Evolutionary conservation across 1,140 invertebrate species (phyloP), one percentile per base, ranked within the genome.

Genomic region (Ectropis grisescens): DNA sequence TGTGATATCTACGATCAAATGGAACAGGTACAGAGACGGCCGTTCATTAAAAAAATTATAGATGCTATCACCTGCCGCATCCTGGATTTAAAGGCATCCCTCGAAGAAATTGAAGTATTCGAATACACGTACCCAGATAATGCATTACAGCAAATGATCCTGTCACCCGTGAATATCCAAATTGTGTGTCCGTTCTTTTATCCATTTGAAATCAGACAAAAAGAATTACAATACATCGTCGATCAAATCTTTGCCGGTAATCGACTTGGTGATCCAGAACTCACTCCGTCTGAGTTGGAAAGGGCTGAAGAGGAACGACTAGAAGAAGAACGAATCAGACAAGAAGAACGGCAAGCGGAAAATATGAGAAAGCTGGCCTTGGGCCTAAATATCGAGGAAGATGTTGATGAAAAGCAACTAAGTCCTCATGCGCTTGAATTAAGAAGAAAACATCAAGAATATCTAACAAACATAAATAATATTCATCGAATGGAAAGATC

Each of bases 1-100:
- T 81, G 76, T 34, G 76, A 78, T 10, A 66, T 57, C 15, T 81
- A 81, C 26, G 76, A 81, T 38, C 70, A 78, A 49, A 78, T 76
- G 71, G 54, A 57, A 42, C 76, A 81, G 55, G 58, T 70, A 3
- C 75, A 81, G 56, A 52, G 71, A 33, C 38, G 71, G 29, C 58
- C 62, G 1, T 74, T 47, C 29, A 70, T 81, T 10, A 58, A 53
- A 33, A 59, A 56, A 40, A 47, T 80, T 11, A 72, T 80, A 26
- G 72, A 80, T 34, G 52, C 66, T 6, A 13, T 78, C 9, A 72
- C 70, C 2, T 78, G 75, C 33, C 52, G 75, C 1, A 37, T 80
- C 15, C 35, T 75, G 2, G 75, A 80, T 41, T 25, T 78, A 2
- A 78, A 80, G 52, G 24, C 26, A 10, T 56, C 55, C 9, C 33